Conservation (phyloP, 1,140 invertebrate species). For the Odontomachus brunneus region DNA sequence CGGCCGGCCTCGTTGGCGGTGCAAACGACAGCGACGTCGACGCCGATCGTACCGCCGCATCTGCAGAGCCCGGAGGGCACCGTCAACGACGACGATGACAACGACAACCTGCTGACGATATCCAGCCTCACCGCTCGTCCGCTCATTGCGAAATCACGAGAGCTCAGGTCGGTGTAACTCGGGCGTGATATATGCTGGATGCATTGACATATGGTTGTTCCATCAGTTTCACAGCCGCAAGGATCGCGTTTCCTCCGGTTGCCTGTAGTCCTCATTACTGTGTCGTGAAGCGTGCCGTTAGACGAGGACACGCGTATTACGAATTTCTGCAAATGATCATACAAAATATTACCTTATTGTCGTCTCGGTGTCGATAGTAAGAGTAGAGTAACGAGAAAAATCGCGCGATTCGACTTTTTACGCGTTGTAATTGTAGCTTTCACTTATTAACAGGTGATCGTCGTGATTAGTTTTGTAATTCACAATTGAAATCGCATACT, state of each 20-base stretch:
- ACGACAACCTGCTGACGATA: slow-evolving; percentile 88
- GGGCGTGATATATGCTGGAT: neutral
- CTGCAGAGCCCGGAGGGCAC: slow-evolving; percentile 86
- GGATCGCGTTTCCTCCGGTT: too few relatives aligned
- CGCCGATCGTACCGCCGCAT: slow-evolving; percentile 82
- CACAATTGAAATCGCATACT: neutral
- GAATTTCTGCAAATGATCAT: too few relatives aligned
- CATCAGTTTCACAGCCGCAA: too few relatives aligned
- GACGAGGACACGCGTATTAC: too few relatives aligned
- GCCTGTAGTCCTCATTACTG: too few relatives aligned
- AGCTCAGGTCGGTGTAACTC: slow-evolving; percentile 80
- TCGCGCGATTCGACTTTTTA: too few relatives aligned
- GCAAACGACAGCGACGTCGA: slow-evolving; percentile 81
- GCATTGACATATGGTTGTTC: neutral
- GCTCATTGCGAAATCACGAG: slow-evolving; percentile 88
- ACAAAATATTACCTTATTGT: too few relatives aligned
- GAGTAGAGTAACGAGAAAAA: too few relatives aligned
- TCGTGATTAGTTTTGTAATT: neutral
- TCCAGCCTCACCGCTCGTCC: slow-evolving; percentile 90
- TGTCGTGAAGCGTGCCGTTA: too few relatives aligned
- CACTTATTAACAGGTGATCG: too few relatives aligned
- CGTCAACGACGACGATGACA: slow-evolving; percentile 88
- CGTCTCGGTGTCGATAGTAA: too few relatives aligned
- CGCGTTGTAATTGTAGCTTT: too few relatives aligned
- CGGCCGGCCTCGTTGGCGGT: slow-evolving; percentile 81